Evolutionary conservation across 35 echinoderm and acorn worm genomes (phyloP), one percentile per base, ranked within the genome.

Genomic region (Lytechinus variegatus): DNA sequence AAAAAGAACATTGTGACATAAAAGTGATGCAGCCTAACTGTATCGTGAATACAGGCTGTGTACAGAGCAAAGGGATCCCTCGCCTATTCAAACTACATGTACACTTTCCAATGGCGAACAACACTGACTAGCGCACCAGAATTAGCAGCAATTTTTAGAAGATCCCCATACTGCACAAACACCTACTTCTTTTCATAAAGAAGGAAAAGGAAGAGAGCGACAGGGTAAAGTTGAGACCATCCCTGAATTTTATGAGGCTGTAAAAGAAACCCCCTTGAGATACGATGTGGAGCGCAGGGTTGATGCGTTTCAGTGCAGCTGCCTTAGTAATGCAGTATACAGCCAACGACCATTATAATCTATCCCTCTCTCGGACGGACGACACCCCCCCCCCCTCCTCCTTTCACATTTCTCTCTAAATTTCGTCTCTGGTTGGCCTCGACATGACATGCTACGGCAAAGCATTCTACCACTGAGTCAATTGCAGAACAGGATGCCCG

Each of bases 101-200:
- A 71, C 61, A 71, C 19, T 6, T 10, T 0, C 1, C 19, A 24
- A 79, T 6, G 21, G 66, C 66, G 19, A 24, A 79, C 66, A 79
- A n/a, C 66, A 24, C n/a, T 16, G 19, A 5, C 66, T 24, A 4
- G n/a, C 14, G 19, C 66, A 79, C 19, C 56, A 58, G 13, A 9
- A 10, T n/a, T 16, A 79, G n/a, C 66, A 79, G 66, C 19, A 16
- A 79, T 24, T 79, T 79, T 24, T 79, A 90, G 27, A 54, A 52
- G 9, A 90, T 90, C 88, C 88, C 88, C 52, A 52, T 28, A 52
- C 29, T 90, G 88, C 88, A 90, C 88, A 90, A 90, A 90, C 88
- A 90, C 66, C 66, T 79, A 79, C 28, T 52, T 54, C 33, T 54
- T 90, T 90, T 90, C 88, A 5, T 90, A 54, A 52, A 90, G 29